Evolutionary conservation across 2,113 vertebrate genomes (phyloP), one percentile per base, ranked within the genome.

Genomic region (Phodopus roborovskii): DNA sequence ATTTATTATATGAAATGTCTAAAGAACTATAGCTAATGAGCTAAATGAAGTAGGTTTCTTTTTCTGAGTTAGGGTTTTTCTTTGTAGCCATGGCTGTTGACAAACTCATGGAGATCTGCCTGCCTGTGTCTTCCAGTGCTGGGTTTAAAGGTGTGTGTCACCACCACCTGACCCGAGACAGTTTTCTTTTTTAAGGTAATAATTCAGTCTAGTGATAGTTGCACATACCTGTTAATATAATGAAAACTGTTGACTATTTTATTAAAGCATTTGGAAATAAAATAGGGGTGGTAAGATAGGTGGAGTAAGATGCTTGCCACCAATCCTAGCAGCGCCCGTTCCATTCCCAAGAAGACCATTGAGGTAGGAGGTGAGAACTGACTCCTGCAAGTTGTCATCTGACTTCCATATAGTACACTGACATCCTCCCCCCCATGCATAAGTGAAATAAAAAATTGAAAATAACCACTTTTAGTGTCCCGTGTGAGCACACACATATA

Each of bases 141-240:
- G 16, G 33, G 17, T 7, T 70, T 70, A 70, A n/a, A 70, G 68
- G 33, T 3, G 2, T 70, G 68, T 17, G 1, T 10, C 36, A n/a
- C 68, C 68, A 70, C 33, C 6, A 13, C 68, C 16, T 70, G 68
- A 16, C 68, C 33, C 11, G 30, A 45, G 66, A 33, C 10, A 74
- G 4, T 30, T 50, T 94, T 92, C 48, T 91, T 96, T 70, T 81
- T 78, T 93, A 60, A 95, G 58, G 62, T 60, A 17, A 89, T 94
- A n/a, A 78, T 86, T 83, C 16, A 95, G 7, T 71, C 13, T 81
- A 58, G 3, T 79, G 19, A 60, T 93, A 24, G 48, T 86, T 96
- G n/a, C 3, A 33, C 39, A 78, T 62, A 77, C 7, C 36, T 94
- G 50, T 91, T 53, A 71, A 75, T 90, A 50, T 53, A 30, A 7